Conservation (phyloP, 2,113 vertebrate genomes). For the Oreocharis arfaki region DNA sequence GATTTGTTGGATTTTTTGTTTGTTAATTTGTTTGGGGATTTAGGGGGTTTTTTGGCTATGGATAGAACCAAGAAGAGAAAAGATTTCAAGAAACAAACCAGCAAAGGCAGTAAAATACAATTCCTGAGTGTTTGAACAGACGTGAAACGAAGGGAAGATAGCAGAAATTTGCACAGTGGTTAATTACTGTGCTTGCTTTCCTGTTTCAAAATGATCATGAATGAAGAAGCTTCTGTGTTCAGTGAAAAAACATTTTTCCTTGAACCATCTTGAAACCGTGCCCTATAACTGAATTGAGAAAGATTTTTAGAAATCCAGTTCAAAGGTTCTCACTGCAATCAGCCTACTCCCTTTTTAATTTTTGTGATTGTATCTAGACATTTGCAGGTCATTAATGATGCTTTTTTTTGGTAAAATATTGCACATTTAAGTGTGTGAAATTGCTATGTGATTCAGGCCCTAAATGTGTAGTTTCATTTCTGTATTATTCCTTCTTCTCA, state of each 20-base stretch:
- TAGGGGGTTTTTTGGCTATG: neutral
- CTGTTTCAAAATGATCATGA: neutral
- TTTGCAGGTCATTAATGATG: neutral
- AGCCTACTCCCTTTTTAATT: neutral
- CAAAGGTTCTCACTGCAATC: neutral
- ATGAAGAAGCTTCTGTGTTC: neutral
- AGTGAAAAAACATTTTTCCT: neutral
- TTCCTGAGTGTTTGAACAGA: neutral
- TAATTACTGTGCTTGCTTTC: neutral
- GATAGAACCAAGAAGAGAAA: neutral
- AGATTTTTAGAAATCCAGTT: neutral
- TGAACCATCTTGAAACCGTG: neutral
- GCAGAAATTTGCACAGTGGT: neutral
- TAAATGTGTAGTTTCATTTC: conserved; percentile 4
- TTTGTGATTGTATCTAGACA: neutral
- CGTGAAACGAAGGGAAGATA: neutral
- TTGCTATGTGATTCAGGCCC: neutral
- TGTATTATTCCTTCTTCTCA: neutral
- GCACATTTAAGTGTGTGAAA: neutral
- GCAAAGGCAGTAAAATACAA: neutral
- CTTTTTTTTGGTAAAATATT: neutral
- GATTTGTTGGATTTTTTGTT: neutral
- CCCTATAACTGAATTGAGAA: neutral
- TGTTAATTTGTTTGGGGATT: neutral
- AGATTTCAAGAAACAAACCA: neutral